Conservation (phyloP, 2,888 invertebrate genomes). For the Phortica magna region DNA sequence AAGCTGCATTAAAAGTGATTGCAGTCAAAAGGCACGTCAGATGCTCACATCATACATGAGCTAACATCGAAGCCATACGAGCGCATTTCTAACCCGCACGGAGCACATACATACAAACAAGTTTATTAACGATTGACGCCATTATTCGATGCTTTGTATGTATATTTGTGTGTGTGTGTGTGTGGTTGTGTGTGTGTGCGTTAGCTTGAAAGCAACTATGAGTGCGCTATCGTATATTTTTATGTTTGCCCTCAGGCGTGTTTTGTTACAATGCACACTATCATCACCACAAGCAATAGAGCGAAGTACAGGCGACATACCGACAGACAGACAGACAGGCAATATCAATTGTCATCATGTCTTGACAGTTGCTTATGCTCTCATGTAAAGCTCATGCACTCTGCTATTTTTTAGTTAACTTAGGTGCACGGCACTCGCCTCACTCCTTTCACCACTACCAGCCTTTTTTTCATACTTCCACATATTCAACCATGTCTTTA, state of each 20-base stretch:
- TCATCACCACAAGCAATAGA: not conserved
- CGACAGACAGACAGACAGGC: slow-evolving; percentile 52
- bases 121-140: slow-evolving; percentile 25
- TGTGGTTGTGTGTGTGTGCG: not conserved
- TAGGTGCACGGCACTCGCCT: not conserved
- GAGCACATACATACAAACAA: not conserved
- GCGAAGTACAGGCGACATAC: not conserved
- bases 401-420: not conserved
- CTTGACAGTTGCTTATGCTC: slow-evolving; percentile 45
- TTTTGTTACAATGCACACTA: not conserved
- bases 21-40: not conserved
- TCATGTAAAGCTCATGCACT: slow-evolving; percentile 23
- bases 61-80: not conserved
- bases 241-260: not conserved
- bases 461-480: not conserved
- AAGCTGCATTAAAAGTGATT: not conserved
- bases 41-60: not conserved
- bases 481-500: slow-evolving; percentile 2
- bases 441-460: not conserved
- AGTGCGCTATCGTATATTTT: not conserved
- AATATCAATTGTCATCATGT: slow-evolving; percentile 68
- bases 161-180: not conserved
- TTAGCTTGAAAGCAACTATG: not conserved
- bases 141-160: not conserved
- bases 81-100: not conserved